Base-by-base conservation (phyloP, 53 echinoderm and acorn worm species). In the Stichopus horrens region DNA sequence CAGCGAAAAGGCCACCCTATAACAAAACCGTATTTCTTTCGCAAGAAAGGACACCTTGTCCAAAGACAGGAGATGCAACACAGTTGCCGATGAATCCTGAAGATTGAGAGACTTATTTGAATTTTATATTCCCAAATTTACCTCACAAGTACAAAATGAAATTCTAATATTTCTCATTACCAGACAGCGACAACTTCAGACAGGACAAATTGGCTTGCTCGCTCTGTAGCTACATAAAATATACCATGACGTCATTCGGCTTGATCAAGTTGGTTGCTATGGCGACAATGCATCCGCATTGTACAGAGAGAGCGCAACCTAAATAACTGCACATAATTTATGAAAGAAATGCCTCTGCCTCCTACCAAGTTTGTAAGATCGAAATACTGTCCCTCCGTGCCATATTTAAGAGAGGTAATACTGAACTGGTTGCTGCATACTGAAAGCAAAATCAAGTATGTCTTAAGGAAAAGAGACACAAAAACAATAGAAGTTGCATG, bases 321-420 rank as follows among this genome's bases (percentile, higher is more conserved):
- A 71, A 71, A 13, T 71, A 71, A n/a, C 71, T 71, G 71, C 71
- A 13, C 71, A 71, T 71, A 7, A 71, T 71, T 71, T 71, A 71
- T 7, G 71, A 71, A 18, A n/a, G 16, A 71, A 71, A 71, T 21
- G 71, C 71, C 5, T 37, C 37, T 37, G 37, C 37, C 37, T 37
- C 2, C 37, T 37, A 37, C 37, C 37, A 37, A 37, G 37, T 37
- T 37, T 37, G 37, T 37, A 37, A 37, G 37, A 37, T 37, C 2
- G 37, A 37, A 37, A 2, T 37, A 37, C 37, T 37, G 37, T 37
- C 37, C 37, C 37, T 37, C 37, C 2, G 37, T 37, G 37, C 37
- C 2, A 2, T 37, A 37, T 37, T 37, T 37, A 37, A 37, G 37
- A 37, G 37, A 37, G 37, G 37, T 37, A 37, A 37, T 37, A 37